Conservation (phyloP, 2,113 vertebrate genomes). For the Vulpes lagopus region DNA sequence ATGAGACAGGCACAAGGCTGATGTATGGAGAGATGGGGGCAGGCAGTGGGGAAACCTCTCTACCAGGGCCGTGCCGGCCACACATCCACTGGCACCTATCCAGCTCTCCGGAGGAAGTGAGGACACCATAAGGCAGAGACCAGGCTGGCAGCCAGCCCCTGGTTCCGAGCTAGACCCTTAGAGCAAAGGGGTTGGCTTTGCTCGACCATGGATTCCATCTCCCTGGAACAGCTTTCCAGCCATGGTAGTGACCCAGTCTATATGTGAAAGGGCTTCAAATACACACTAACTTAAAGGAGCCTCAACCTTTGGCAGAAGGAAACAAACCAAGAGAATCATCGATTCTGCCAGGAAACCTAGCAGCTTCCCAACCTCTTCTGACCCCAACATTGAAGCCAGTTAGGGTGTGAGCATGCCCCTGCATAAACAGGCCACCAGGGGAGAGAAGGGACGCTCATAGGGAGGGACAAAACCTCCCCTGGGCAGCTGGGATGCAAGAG, state of each 20-base stretch:
- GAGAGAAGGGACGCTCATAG: neutral
- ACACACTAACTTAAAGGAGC: neutral
- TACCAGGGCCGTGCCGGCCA: fast-evolving
- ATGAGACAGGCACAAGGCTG: neutral
- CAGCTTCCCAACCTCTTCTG: neutral
- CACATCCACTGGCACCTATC: neutral
- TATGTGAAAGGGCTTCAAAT: neutral
- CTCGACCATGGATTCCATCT: no score
- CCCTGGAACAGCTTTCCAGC: no score
- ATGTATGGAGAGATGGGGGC: no score
- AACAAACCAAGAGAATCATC: neutral
- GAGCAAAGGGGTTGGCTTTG: fast-evolving
- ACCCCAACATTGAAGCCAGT: neutral
- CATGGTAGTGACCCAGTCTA: fast-evolving
- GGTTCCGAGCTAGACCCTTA: neutral
- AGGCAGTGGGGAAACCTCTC: neutral
- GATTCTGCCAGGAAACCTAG: neutral
- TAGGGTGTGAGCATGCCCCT: neutral
- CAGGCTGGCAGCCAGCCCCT: neutral
- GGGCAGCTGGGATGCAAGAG: neutral
- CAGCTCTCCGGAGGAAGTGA: neutral
- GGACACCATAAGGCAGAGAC: fast-evolving
- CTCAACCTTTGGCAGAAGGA: neutral
- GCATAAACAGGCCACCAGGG: neutral
- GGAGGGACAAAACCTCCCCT: neutral